phyloP scores from a whole-genome alignment of 2,888 invertebrate species.

The Dasysyrphus albostriatus region DNA sequence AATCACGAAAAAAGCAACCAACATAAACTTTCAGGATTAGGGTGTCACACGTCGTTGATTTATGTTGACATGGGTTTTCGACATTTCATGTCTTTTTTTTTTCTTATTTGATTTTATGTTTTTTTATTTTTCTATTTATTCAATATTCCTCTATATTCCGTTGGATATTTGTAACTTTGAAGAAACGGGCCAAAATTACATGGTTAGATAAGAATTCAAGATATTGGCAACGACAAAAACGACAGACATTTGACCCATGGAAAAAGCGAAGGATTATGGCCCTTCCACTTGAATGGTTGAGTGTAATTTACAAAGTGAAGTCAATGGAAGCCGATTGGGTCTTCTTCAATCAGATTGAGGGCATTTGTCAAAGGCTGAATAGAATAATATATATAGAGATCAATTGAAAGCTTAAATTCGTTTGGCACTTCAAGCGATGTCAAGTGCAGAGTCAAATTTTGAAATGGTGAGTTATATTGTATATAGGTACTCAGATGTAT shows the following conservation, averaged over 20 bases:
- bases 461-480: not conserved
- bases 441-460: slow-evolving; percentile 25
- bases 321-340: slow-evolving; percentile 52
- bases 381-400: slow-evolving; percentile 27
- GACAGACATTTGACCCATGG: slow-evolving; percentile 62
- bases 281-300: slow-evolving; percentile 64
- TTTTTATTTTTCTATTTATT: slow-evolving; percentile 43
- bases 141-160: slow-evolving; percentile 25
- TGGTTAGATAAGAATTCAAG: slow-evolving; percentile 61
- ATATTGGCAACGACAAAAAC: slow-evolving; percentile 60
- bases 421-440: slow-evolving; percentile 52
- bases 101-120: slow-evolving; percentile 25
- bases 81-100: slow-evolving; percentile 64
- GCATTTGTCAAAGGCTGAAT: slow-evolving; percentile 66
- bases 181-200: slow-evolving; percentile 29
- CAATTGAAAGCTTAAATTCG: slow-evolving; percentile 61
- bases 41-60: slow-evolving; percentile 76
- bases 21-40: slow-evolving; percentile 75
- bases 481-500: not conserved
- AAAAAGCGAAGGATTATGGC: slow-evolving; percentile 65
- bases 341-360: slow-evolving; percentile 48
- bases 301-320: slow-evolving; percentile 56
- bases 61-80: slow-evolving; percentile 76
- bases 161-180: slow-evolving; percentile 35
- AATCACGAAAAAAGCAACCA: slow-evolving; percentile 60